Conservation (phyloP, 2,888 invertebrate species). For the Ophion obscuratus region DNA sequence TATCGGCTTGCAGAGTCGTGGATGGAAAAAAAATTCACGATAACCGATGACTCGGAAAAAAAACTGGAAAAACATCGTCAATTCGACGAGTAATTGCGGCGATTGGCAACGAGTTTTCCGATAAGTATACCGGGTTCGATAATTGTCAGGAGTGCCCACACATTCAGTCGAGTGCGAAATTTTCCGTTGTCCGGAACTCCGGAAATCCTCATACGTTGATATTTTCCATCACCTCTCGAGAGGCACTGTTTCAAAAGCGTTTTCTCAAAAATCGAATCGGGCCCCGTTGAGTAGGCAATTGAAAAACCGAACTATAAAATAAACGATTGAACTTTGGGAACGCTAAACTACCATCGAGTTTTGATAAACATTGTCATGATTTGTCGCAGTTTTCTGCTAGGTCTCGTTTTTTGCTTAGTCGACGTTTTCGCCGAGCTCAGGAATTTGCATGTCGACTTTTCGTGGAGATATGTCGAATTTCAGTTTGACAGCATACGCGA, state of each 20-base stretch:
- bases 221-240: too few species aligned
- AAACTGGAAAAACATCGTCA: not conserved
- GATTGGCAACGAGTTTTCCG: not conserved
- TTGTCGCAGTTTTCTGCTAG: not conserved
- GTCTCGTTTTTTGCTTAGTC: not conserved
- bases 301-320: not conserved
- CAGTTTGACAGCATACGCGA: not conserved
- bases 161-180: not conserved
- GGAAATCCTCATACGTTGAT: too few species aligned
- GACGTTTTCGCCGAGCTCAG: constrained; percentile 6
- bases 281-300: not conserved
- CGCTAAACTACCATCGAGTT: not conserved
- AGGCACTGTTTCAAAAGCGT: too few species aligned
- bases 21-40: too few species aligned
- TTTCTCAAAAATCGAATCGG: not conserved
- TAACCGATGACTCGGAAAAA: not conserved
- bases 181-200: not conserved
- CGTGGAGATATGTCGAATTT: constrained; percentile 35
- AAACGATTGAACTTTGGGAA: not conserved
- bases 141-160: not conserved
- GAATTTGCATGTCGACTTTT: not conserved
- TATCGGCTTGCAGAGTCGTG: too few species aligned
- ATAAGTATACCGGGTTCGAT: not conserved
- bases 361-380: not conserved
- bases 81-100: not conserved